Base-by-base conservation (phyloP, 1,140 invertebrate genomes). In the Scaptomyza montana region DNA sequence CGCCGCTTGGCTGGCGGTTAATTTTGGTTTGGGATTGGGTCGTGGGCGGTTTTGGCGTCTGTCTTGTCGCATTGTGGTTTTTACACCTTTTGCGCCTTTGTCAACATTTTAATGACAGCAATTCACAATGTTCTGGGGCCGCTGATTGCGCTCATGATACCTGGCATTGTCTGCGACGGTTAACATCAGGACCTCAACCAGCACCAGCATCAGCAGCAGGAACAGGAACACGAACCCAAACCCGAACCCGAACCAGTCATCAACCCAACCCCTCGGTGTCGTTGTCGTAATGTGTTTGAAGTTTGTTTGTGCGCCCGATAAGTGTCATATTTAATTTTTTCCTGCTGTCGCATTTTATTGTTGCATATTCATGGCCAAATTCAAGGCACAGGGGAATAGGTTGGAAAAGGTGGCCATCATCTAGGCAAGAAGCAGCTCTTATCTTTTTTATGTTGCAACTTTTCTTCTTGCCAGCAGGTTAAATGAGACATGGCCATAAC, bases 51-150 rank as follows among this genome's bases (percentile, higher is more conserved):
- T 16, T 36, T n/a, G 47, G 45, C 25, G 30, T 54, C 47, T 65
- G 45, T 56, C 57, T 74, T 63, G 60, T 60, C 43, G 45, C 56
- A 49, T 73, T 74, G 73, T 61, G 78, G 67, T 51, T 79, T 74
- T 90, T 90, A 90, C 86, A 90, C 86, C 86, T 90, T 86, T 74
- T 71, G 86, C 80, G 78, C 80, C 76, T 89, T 90, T 90, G 86
- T 90, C 87, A 90, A 90, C 86, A 90, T 90, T 90, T 90, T 90
- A 90, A 90, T 90, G 86, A 90, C 86, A 86, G 87, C 86, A 86
- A 90, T 90, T 90, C 87, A 81, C 72, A 87, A 84, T 82, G 70
- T 66, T 63, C 64, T 55, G 62, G 56, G 60, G 41, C 45, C 69
- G 67, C 75, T 82, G 82, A 86, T 86, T 76, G 78, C 62, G 71